A percentile compares a stretch with the other conserved stretches of the same genome.
phyloP scores from a whole-genome alignment of 2,888 invertebrate genomes.

The Meloe dianella region DNA sequence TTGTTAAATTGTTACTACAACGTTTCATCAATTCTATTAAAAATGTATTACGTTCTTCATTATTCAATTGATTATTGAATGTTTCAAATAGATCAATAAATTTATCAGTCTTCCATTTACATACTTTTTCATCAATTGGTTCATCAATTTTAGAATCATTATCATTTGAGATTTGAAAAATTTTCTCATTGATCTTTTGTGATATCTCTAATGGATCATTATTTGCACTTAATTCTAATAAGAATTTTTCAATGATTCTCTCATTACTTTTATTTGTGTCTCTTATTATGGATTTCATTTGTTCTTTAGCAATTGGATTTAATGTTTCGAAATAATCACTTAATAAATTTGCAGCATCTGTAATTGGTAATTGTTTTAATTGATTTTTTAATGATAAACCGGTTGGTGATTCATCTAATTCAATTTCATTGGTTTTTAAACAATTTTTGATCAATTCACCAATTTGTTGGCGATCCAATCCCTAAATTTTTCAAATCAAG shows the following conservation, averaged over 20 bases:
- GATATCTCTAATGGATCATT: constrained; percentile 22
- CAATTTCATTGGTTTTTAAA: background rate
- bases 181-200: constrained; percentile 7
- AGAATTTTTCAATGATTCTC: background rate
- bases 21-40: constrained; percentile 17
- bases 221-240: background rate
- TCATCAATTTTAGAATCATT: background rate
- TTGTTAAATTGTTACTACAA: constrained; percentile 19
- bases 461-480: background rate
- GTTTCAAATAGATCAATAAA: constrained; percentile 17
- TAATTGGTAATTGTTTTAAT: background rate
- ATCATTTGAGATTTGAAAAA: background rate
- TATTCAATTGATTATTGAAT: constrained; percentile 11
- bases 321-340: background rate
- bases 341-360: background rate
- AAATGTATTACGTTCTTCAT: constrained; percentile 16
- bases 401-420: background rate
- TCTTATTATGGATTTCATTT: background rate
- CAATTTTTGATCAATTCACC: background rate
- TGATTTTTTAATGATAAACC: background rate
- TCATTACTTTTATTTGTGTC: background rate
- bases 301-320: background rate
- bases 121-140: constrained; percentile 20
- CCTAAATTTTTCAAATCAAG: constrained; percentile 12
- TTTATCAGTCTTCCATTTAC: constrained; percentile 20